phyloP scores from a whole-genome alignment of 1,140 invertebrate species.

The Vanessa atalanta region DNA sequence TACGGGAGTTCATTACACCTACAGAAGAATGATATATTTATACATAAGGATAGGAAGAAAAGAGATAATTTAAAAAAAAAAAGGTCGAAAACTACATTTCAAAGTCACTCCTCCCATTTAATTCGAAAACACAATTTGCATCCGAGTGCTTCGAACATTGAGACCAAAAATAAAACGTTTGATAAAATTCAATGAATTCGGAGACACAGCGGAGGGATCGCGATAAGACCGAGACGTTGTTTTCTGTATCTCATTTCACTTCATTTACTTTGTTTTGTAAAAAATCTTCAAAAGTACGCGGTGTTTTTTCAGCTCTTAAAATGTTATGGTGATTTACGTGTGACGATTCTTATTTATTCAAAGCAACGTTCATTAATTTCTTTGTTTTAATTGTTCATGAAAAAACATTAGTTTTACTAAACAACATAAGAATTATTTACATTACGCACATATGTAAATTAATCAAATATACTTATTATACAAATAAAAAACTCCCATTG shows the following conservation, averaged over 20 bases:
- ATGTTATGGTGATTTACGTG: neutral
- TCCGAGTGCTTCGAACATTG: constrained; percentile 21
- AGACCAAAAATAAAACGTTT: constrained; percentile 33
- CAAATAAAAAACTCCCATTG: no score
- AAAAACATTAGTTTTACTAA: no score
- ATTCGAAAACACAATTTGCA: constrained; percentile 31
- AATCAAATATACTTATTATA: no score
- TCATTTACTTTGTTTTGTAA: constrained; percentile 36
- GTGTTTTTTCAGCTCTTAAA: constrained; percentile 19
- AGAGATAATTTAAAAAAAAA: neutral
- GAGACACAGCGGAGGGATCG: constrained; percentile 25
- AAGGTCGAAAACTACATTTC: neutral
- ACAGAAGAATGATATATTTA: neutral
- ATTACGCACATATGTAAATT: no score
- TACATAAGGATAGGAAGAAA: neutral
- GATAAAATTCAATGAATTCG: constrained; percentile 36
- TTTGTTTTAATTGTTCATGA: no score
- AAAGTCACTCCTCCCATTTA: constrained; percentile 2
- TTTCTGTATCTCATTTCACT: constrained; percentile 40
- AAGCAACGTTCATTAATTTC: no score
- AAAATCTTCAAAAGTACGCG: constrained; percentile 31
- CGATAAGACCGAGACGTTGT: constrained; percentile 33
- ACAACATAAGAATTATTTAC: no score
- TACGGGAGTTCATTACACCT: no score
- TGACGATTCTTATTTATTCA: neutral